These are phyloP conservation scores for Chrysina gloriosa DNA, from an alignment of 2,888 invertebrate species.

Conservation along the genomic window DNA sequence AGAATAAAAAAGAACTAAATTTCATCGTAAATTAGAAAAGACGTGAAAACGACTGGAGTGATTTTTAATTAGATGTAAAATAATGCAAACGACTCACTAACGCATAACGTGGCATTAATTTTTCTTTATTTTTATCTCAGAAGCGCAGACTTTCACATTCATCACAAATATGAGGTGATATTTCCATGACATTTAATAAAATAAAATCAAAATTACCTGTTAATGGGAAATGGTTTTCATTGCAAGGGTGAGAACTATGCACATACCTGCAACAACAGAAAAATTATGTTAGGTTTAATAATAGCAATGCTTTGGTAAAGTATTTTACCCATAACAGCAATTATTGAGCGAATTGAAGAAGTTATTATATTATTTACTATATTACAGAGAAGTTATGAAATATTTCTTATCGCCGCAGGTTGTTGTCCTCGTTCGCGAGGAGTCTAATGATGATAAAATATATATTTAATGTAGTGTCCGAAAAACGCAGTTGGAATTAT, in stretches of 20 bases:
- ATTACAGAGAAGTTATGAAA: no score
- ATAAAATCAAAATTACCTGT: conserved; percentile 15
- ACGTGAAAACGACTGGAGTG: neutral
- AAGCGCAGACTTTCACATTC: conserved; percentile 29
- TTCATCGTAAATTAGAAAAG: conserved; percentile 1
- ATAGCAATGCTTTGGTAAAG: no score
- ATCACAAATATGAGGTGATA: conserved; percentile 2
- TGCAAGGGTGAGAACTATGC: neutral
- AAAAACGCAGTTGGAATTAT: no score
- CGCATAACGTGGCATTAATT: conserved; percentile 7
- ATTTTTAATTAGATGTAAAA: conserved; percentile 20
- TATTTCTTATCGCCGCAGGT: no score
- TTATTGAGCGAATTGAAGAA: no score
- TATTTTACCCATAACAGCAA: no score
- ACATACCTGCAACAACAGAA: conserved; percentile 22
- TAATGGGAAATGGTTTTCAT: neutral
- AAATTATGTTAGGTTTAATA: no score
- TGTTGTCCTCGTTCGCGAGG: no score
- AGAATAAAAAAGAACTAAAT: neutral
- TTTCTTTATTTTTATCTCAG: conserved; percentile 1
- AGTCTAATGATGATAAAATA: no score
- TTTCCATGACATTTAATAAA: neutral
- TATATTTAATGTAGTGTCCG: no score
- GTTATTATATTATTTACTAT: no score
- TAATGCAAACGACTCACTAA: conserved; percentile 17